Evolutionary conservation across 1,140 invertebrate genomes (phyloP).

Genomic region (Heterodera carotae): DNA sequence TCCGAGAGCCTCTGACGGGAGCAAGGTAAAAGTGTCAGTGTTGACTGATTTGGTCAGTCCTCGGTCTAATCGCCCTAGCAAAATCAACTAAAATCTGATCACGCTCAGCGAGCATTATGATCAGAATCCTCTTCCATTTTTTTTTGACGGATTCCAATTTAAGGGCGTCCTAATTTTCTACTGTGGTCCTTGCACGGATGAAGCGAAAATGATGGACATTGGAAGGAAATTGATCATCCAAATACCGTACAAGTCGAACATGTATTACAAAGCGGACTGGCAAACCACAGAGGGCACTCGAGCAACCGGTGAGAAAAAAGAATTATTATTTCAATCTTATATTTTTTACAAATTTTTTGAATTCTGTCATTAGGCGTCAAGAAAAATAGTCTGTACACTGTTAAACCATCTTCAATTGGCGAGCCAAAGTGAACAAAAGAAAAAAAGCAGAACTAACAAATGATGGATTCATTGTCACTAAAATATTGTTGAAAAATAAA

Average conservation of each 20-base stretch:
- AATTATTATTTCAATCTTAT: background rate
- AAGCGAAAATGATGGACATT: background rate
- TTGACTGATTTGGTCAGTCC: no score
- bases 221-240: background rate
- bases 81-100: background rate
- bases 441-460: no score
- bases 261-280: background rate
- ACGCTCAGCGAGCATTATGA: no score
- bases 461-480: no score
- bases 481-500: no score
- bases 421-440: no score
- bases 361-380: background rate
- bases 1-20: background rate
- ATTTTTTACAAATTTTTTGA: background rate
- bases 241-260: background rate
- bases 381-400: background rate
- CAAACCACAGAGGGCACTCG: background rate
- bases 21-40: no score
- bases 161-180: slow-evolving; percentile 4
- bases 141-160: background rate
- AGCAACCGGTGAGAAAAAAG: background rate
- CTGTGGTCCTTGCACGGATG: background rate
- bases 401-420: background rate
- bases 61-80: no score
- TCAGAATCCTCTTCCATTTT: background rate